Base-by-base conservation (phyloP, 23 tunicate species). In the Halocynthia roretzi region DNA sequence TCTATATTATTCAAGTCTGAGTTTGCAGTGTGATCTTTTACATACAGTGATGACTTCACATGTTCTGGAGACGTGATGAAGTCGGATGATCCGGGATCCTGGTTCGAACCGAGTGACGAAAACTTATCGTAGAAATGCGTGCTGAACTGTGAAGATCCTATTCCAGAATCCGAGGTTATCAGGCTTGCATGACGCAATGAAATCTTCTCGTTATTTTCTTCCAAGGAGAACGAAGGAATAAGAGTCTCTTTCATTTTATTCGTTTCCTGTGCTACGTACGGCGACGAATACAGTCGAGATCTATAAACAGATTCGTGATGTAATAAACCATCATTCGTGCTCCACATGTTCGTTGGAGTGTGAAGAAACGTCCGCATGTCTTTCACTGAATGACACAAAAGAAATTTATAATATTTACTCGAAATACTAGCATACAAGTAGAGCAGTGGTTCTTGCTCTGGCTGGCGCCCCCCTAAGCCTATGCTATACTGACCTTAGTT, bases 41-140 rank as follows among this genome's bases (percentile, higher is more conserved):
- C 48, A 65, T 65, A 2, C 10, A 6, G 5, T 20, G 48, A 5
- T 9, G 70, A 11, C 10, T 48, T 48, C 9, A 15, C 10, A 10
- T 48, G 10, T 48, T 20, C 15, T 20, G 70, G 31, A 9, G 70
- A 65, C 17, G 19, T 8, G 19, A 65, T 15, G n/a, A n/a, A n/a
- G 70, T 31, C 78, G 15, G 56, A 74, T 15, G 20, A 23, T 10
- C 61, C 78, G 15, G 78, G 21, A 20, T 49, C 17, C 71, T 67
- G 71, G 19, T 17, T 67, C 18, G 19, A 22, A 11, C 61, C 15
- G 21, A 18, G 8, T 15, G 78, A 52, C 0, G 78, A 74, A 14
- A 74, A 12, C 20, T 54, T 50, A 49, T 71, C 76, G 14, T 49
- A 71, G 12, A 71, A 71, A 53, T 49, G 76, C 61, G 70, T 65